These are phyloP conservation scores for Taenioides sp. DNA, from an alignment of 2,797 vertebrate species.

Conservation along the genomic window DNA sequence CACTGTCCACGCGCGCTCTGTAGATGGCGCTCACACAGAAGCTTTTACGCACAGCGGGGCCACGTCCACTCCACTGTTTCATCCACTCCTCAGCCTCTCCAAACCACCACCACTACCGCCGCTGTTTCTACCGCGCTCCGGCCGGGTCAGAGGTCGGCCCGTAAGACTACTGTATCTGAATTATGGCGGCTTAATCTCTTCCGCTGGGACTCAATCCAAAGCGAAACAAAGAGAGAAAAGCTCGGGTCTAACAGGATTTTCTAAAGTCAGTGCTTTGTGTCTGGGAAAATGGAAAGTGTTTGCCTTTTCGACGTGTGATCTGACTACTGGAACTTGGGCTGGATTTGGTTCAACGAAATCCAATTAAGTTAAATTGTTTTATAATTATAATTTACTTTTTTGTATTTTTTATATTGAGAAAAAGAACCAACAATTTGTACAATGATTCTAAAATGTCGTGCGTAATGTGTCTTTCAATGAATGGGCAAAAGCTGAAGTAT, in stretches of 20 bases:
- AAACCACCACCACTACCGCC: background rate
- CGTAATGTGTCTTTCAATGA: too few species aligned
- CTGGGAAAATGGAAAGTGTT: constrained; percentile 10
- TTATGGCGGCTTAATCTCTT: constrained; percentile 51
- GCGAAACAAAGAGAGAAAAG: constrained; percentile 32
- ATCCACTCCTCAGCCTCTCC: background rate
- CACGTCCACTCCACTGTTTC: background rate
- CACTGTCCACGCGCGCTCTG: constrained; percentile 71
- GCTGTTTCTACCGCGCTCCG: constrained; percentile 27
- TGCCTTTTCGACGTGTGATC: constrained; percentile 4
- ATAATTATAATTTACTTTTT: background rate
- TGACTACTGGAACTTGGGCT: background rate
- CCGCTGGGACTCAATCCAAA: constrained; percentile 40
- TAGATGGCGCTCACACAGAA: constrained; percentile 90
- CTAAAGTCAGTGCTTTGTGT: background rate
- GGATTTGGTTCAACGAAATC: background rate
- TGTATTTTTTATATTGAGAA: too few species aligned
- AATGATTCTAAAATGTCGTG: too few species aligned
- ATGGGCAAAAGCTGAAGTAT: too few species aligned
- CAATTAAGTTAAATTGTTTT: background rate
- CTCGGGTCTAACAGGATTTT: constrained; percentile 23
- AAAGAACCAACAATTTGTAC: too few species aligned
- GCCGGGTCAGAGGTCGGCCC: constrained; percentile 65
- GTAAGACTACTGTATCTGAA: constrained; percentile 50
- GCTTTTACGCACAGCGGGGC: constrained; percentile 62